These are phyloP conservation scores for Clepsis dumicolana DNA, from an alignment of 2,888 invertebrate species.

Conservation along the genomic window DNA sequence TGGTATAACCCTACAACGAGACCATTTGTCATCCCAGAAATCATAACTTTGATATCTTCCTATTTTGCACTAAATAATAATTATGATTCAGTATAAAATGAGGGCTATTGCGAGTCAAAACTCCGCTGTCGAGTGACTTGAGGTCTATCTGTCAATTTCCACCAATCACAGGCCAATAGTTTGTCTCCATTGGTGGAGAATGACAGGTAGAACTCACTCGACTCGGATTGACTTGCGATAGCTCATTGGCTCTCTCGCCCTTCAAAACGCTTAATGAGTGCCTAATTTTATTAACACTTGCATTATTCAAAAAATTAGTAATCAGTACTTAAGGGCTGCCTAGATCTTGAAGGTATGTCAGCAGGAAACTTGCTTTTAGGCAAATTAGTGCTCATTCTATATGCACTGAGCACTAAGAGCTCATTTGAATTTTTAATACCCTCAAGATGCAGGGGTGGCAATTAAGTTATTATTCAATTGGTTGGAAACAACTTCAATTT, in stretches of 20 bases:
- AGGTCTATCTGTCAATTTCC: no score
- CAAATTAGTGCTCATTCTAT: conserved; percentile 67
- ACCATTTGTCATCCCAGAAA: no score
- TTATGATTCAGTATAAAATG: no score
- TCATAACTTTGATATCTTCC: no score
- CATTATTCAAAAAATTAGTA: conserved; percentile 36
- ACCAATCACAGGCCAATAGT: no score
- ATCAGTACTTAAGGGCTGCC: conserved; percentile 49
- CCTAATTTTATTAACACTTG: background rate
- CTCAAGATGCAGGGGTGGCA: conserved; percentile 57
- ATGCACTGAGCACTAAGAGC: conserved; percentile 46
- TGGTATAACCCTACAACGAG: no score
- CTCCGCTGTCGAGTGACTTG: no score
- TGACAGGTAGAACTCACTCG: no score
- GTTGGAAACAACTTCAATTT: conserved; percentile 61
- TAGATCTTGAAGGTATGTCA: conserved; percentile 62
- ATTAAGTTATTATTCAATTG: conserved; percentile 51
- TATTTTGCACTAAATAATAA: no score
- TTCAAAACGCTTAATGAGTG: background rate
- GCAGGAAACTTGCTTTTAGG: conserved; percentile 66
- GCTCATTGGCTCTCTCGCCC: background rate
- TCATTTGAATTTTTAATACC: conserved; percentile 69
- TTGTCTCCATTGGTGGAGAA: no score
- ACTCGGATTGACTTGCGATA: no score
- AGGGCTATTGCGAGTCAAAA: no score